A percentile compares a stretch with the other conserved stretches of the same genome.
phyloP scores from a whole-genome alignment of 92 coral and sea anemone species.

The Zoanthus solanderi region DNA sequence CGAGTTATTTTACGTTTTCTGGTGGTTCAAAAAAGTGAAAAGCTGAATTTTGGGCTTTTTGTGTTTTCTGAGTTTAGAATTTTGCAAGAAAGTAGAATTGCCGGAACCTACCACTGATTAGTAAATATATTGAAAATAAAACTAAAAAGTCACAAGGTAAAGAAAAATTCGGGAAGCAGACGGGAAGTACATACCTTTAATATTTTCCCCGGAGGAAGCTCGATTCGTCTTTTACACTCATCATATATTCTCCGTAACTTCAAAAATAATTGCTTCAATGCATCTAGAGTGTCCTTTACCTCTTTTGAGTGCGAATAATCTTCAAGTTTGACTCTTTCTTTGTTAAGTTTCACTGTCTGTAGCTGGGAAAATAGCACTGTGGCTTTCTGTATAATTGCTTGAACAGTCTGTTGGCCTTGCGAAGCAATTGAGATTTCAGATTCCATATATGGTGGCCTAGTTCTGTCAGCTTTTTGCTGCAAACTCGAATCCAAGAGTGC shows the following conservation, averaged over 20 bases:
- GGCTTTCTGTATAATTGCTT: slow-evolving; percentile 20
- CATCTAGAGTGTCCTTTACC: slow-evolving; percentile 31
- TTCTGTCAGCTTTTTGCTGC: slow-evolving; percentile 30
- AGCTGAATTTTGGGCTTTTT: no score
- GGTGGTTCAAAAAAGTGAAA: no score
- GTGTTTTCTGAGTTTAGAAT: no score
- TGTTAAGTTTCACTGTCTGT: slow-evolving; percentile 24
- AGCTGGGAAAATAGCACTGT: slow-evolving; percentile 28
- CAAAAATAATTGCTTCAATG: slow-evolving; percentile 38
- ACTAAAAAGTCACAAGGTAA: no score
- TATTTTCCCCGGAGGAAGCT: slow-evolving; percentile 18
- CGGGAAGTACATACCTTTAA: slow-evolving; percentile 7
- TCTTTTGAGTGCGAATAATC: slow-evolving; percentile 27
- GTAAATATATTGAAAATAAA: no score
- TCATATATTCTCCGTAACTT: slow-evolving; percentile 30
- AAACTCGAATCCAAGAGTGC: slow-evolving; percentile 26
- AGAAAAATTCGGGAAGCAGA: no score
- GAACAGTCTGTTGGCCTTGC: slow-evolving; percentile 33
- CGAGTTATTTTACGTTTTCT: no score
- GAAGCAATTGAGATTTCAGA: slow-evolving; percentile 34
- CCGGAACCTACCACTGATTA: no score
- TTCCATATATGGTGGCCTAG: not conserved
- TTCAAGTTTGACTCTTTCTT: slow-evolving; percentile 36
- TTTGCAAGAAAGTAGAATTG: no score
- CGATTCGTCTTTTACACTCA: slow-evolving; percentile 36